A percentile compares a stretch with the other conserved stretches of the same genome.
These are phyloP conservation scores for Cheumatopsyche charites DNA, from an alignment of 1,140 invertebrate species.

Conservation along the genomic window DNA sequence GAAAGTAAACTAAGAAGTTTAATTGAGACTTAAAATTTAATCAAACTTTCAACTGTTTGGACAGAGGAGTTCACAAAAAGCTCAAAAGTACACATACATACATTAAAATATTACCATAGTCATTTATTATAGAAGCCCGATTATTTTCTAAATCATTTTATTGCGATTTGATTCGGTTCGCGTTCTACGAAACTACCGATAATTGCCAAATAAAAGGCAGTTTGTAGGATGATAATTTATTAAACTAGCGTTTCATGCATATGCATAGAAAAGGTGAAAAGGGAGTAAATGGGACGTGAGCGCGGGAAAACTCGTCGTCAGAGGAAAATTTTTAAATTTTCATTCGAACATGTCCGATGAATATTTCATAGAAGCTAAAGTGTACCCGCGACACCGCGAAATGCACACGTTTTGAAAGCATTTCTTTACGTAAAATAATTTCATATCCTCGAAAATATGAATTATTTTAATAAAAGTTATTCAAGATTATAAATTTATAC, in stretches of 20 bases:
- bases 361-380: constrained; percentile 4
- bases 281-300: background rate
- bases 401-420: background rate
- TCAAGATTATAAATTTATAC: background rate
- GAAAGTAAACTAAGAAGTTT: constrained; percentile 20
- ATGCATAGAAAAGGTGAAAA: no score
- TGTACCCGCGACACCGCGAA: background rate
- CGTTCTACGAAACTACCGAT: no score
- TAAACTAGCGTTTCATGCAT: no score
- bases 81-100: background rate
- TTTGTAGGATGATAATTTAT: no score
- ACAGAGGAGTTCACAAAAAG: background rate
- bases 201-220: no score
- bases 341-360: constrained; percentile 1
- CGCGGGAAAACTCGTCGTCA: background rate
- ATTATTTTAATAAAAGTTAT: background rate
- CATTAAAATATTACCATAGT: background rate
- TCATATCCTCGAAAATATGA: no score
- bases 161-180: no score
- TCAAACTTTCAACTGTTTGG: constrained; percentile 12
- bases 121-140: no score
- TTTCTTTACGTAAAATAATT: no score
- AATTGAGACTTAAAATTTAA: constrained; percentile 27
- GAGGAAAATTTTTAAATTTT: constrained; percentile 24
- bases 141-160: no score